Conservation (phyloP, 2,113 vertebrate genomes). For the Panurus biarmicus region DNA sequence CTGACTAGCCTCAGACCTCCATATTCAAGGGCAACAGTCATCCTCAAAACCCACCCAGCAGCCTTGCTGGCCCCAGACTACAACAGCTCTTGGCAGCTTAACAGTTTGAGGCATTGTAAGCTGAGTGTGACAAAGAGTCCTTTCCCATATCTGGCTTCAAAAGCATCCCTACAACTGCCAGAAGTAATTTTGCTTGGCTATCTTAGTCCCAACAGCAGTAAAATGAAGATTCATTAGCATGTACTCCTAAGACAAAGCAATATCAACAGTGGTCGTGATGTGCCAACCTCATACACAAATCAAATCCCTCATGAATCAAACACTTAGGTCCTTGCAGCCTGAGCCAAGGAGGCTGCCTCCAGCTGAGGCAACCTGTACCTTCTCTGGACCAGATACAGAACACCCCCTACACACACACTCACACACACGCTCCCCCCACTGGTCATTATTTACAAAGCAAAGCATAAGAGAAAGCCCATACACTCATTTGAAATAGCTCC, state of each 20-base stretch:
- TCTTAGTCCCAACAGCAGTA: background rate
- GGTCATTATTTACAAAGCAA: background rate
- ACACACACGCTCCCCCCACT: no score
- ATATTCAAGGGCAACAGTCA: background rate
- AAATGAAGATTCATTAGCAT: background rate
- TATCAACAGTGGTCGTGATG: background rate
- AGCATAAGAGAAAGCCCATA: background rate
- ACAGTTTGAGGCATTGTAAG: background rate
- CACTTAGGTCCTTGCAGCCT: background rate
- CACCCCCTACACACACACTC: background rate
- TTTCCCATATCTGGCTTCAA: background rate
- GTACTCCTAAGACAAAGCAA: background rate
- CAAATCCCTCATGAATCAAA: background rate
- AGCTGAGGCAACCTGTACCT: background rate
- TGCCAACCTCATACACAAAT: background rate
- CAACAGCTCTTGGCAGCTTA: background rate
- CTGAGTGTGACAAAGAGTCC: background rate
- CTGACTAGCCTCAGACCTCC: background rate
- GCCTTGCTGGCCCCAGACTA: background rate
- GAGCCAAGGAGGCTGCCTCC: background rate
- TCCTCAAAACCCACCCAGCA: background rate
- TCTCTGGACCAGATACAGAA: background rate
- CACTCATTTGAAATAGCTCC: background rate
- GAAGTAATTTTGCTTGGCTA: background rate
- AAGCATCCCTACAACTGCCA: background rate